Percentiles rank a stretch among this genome's conserved stretches.
phyloP scores from a whole-genome alignment of 2,888 invertebrate genomes.

The Loripinus fragilis region DNA sequence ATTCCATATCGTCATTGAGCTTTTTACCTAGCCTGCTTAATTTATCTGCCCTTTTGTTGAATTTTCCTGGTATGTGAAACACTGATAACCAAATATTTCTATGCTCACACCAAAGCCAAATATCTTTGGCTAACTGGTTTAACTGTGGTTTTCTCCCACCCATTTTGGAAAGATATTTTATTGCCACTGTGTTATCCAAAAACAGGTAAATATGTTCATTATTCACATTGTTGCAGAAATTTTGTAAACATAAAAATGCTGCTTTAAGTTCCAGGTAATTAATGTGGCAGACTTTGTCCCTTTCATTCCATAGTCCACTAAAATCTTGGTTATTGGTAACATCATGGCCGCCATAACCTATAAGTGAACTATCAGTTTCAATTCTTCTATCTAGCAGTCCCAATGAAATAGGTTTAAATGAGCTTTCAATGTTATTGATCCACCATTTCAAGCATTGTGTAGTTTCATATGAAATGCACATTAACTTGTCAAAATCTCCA shows the following conservation, averaged over 20 bases:
- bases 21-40: constrained; percentile 2
- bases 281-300: constrained; percentile 4
- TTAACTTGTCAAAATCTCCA: constrained; percentile 41
- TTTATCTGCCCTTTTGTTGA: constrained; percentile 34
- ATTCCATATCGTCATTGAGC: constrained; percentile 33
- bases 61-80: constrained; percentile 30
- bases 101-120: constrained; percentile 31
- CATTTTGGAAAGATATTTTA: constrained; percentile 45
- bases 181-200: constrained; percentile 44
- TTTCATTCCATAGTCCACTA: constrained; percentile 34
- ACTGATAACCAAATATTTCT: constrained; percentile 37
- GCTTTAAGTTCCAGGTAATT: constrained; percentile 33
- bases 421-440: constrained; percentile 30
- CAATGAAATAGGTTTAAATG: constrained; percentile 5
- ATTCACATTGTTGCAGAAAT: neutral
- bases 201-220: constrained; percentile 32
- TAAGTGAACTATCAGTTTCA: constrained; percentile 35
- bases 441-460: constrained; percentile 43
- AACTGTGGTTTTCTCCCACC: constrained; percentile 36
- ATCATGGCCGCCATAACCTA: constrained; percentile 38
- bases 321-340: neutral
- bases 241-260: constrained; percentile 30
- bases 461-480: constrained; percentile 22
- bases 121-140: constrained; percentile 15
- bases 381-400: constrained; percentile 12